Evolutionary conservation across 2,888 invertebrate genomes (phyloP).

Genomic region (Dastarcus helophoroides): DNA sequence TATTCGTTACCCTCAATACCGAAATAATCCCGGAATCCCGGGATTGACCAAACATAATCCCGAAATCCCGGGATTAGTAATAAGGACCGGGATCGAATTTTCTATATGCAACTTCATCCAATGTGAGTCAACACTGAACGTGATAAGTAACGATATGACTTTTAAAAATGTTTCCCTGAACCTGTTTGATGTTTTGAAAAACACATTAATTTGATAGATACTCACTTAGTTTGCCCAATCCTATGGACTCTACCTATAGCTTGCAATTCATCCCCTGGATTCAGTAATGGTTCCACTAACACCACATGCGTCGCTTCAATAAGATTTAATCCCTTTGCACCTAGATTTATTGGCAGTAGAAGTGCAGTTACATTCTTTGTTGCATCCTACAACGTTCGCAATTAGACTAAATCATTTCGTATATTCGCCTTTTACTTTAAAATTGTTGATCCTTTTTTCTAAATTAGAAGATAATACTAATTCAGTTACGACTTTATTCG

Average conservation of each 20-base stretch:
- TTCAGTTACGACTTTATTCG: slow-evolving; percentile 39
- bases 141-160: no score
- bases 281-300: slow-evolving; percentile 61
- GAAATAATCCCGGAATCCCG: no score
- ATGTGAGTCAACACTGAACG: no score
- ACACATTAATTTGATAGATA: no score
- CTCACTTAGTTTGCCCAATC: slow-evolving; percentile 62
- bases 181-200: no score
- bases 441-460: slow-evolving; percentile 36
- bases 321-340: slow-evolving; percentile 68
- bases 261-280: slow-evolving; percentile 61
- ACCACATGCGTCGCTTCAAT: slow-evolving; percentile 69
- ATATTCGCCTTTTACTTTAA: slow-evolving; percentile 37
- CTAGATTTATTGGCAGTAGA: slow-evolving; percentile 53
- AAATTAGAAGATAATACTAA: slow-evolving; percentile 15
- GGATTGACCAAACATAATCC: no score
- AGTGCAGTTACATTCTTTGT: slow-evolving; percentile 42
- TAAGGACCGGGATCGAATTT: no score
- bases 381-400: slow-evolving; percentile 28
- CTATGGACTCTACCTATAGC: slow-evolving; percentile 69
- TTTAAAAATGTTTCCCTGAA: no score
- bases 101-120: neutral
- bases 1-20: no score
- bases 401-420: neutral
- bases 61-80: no score